Evolutionary conservation across 37 sponge, comb jelly and placozoan genomes (phyloP).

Genomic region (Aplysina aerophoba): DNA sequence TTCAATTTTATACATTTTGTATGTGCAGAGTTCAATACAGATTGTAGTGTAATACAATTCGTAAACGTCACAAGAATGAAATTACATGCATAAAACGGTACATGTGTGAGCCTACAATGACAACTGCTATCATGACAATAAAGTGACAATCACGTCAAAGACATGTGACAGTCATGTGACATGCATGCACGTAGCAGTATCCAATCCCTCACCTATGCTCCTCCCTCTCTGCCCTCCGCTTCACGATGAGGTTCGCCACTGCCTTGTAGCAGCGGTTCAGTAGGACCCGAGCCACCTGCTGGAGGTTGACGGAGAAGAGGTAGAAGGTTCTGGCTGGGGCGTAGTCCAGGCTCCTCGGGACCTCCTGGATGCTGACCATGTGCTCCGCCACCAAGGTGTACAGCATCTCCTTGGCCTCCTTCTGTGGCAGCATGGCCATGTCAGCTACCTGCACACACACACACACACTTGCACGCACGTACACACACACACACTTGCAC

Average conservation of each 20-base stretch:
- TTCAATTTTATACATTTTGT: no score
- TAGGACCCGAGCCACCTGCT: constrained; percentile 67
- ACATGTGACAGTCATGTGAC: neutral
- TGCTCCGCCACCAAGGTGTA: constrained; percentile 88
- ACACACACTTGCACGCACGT: neutral
- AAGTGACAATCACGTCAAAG: neutral
- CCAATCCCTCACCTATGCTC: constrained; percentile 74
- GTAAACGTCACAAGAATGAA: no score
- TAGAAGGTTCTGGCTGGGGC: constrained; percentile 92
- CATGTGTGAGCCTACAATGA: no score
- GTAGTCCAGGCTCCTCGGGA: constrained; percentile 86
- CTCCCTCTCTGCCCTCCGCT: constrained; percentile 37
- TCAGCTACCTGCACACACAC: constrained; percentile 60
- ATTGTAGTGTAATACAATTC: no score
- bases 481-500: constrained; percentile 18
- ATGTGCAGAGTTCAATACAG: no score
- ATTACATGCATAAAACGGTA: no score
- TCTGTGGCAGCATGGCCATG: constrained; percentile 89
- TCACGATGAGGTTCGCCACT: constrained; percentile 66
- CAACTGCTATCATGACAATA: no score
- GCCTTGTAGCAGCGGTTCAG: constrained; percentile 80
- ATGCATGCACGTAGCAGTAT: no score
- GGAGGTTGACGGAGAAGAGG: constrained; percentile 83
- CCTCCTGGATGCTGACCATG: constrained; percentile 84
- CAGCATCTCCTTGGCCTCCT: constrained; percentile 93